These are phyloP conservation scores for Carettochelys insculpta DNA, from an alignment of 2,113 vertebrate genomes.

Conservation along the genomic window DNA sequence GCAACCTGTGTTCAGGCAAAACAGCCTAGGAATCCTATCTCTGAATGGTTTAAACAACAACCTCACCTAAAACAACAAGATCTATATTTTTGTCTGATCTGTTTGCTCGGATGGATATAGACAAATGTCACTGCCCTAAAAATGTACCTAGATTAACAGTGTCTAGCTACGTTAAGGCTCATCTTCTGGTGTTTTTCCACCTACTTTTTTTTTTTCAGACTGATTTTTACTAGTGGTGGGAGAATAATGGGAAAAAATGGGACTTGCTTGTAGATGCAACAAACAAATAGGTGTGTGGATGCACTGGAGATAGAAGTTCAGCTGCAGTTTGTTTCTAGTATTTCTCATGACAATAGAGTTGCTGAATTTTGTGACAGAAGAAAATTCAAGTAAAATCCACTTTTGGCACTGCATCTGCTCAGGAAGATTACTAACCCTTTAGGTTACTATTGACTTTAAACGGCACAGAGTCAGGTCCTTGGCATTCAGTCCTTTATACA, in stretches of 20 bases:
- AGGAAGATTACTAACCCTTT: background rate
- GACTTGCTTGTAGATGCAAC: background rate
- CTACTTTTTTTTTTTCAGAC: background rate
- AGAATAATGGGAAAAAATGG: constrained; percentile 36
- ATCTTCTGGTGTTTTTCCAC: background rate
- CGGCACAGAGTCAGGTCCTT: background rate
- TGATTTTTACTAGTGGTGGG: constrained; percentile 1
- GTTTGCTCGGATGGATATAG: background rate
- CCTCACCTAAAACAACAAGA: background rate
- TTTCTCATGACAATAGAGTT: background rate
- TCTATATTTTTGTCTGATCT: background rate
- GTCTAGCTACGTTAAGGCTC: constrained; percentile 8
- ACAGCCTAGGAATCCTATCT: background rate
- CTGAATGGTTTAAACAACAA: background rate
- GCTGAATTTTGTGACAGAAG: background rate
- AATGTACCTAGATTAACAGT: background rate
- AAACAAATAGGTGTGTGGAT: background rate
- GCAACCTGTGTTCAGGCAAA: constrained; percentile 27
- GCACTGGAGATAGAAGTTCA: background rate
- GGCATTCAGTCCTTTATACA: background rate
- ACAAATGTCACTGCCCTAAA: constrained; percentile 13
- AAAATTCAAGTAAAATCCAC: background rate
- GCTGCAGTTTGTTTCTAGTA: background rate
- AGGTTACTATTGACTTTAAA: background rate
- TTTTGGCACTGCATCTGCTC: background rate